Evolutionary conservation across 2,113 vertebrate species (phyloP).

Genomic region (Thunnus maccoyii): DNA sequence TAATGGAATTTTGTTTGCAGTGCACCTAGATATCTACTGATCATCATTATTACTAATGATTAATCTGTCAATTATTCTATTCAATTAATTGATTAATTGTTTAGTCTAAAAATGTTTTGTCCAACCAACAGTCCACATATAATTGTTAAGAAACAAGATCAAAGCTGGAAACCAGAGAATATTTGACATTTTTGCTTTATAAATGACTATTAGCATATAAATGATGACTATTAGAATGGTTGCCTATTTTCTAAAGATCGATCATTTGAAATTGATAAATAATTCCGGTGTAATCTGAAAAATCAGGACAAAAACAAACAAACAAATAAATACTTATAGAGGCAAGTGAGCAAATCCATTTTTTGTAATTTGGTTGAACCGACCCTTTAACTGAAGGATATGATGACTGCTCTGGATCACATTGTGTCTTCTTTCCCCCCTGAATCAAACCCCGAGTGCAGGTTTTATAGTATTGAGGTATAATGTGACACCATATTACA

Average conservation of each 20-base stretch:
- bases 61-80: too few species aligned
- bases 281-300: background rate
- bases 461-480: conserved; percentile 41
- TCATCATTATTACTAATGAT: too few species aligned
- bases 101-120: background rate
- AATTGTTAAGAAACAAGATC: background rate
- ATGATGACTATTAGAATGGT: too few species aligned
- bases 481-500: conserved; percentile 37
- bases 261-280: too few species aligned
- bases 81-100: too few species aligned
- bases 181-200: too few species aligned
- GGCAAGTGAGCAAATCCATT: too few species aligned
- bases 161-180: background rate
- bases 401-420: background rate
- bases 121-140: background rate
- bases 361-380: background rate
- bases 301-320: background rate
- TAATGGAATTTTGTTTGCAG: background rate
- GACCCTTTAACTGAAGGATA: conserved; percentile 7
- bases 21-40: background rate
- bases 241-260: too few species aligned
- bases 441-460: background rate
- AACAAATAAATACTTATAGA: too few species aligned
- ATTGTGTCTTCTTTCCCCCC: background rate
- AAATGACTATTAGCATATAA: too few species aligned